Evolutionary conservation across 2,797 vertebrate species (phyloP), one percentile per base, ranked within the genome.

Genomic region (Pagetopsis macropterus): DNA sequence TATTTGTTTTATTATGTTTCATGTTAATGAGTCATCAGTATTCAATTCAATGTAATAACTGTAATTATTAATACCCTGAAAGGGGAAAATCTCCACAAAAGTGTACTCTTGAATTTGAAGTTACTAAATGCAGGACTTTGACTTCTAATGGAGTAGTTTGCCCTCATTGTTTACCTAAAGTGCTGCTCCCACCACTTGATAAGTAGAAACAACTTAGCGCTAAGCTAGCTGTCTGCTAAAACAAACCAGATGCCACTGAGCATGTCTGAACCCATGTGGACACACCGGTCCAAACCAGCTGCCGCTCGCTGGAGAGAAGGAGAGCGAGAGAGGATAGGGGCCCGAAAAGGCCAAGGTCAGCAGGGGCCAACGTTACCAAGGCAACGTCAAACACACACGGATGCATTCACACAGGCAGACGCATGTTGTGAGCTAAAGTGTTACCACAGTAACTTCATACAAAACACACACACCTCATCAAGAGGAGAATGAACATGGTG

Each of bases 191-290:
- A 40, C 12, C 31, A 33, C 55, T 40, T 15, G 5, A 49, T 60
- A 43, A 79, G 78, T 57, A 63, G 60, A 75, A 66, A 59, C 59
- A 71, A 69, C 41, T 68, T 64, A 72, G 48, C 11, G 9, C 78
- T 83, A 64, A 78, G 60, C 45, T 81, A 70, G 43, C 71, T 59
- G 50, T 79, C 84, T 75, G 76, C 78, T 78, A 58, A 83, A 84
- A 79, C 65, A 81, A 78, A 71, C 60, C 76, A 70, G 54, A 68
- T 69, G 45, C 59, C 75, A 58, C 58, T 43, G 79, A 84, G 76
- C 88, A 41, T 86, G 87, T 89, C 89, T 84, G 78, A 82, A 88
- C 89, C 64, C 67, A 83, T 81, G 31, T 11, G 41, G 79, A 87
- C 84, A 76, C 58, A 83, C 75, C 55, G 43, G 58, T 75, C 78